Conservation (phyloP, 2,797 vertebrate species). For the Megaceryle alcyon region DNA sequence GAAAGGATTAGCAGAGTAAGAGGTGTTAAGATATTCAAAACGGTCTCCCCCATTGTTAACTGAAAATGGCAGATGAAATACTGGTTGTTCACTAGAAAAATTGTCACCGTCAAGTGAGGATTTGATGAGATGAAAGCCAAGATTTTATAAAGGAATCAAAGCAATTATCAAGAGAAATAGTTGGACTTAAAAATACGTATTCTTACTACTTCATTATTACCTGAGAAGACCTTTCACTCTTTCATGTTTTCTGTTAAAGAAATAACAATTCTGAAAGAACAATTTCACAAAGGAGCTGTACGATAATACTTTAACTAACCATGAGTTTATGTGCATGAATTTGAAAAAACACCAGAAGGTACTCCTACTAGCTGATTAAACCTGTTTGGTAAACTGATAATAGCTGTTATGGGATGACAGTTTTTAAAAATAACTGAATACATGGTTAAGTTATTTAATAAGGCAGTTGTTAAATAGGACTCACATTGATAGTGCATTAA, state of each 20-base stretch:
- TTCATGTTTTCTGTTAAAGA: not conserved
- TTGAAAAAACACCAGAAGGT: constrained; percentile 1
- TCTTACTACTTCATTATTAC: not conserved
- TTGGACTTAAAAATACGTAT: not conserved
- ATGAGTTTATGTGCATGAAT: not conserved
- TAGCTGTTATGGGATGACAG: not conserved
- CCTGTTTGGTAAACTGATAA: not conserved
- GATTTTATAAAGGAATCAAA: not conserved
- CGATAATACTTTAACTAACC: not conserved
- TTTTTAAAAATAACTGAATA: not conserved
- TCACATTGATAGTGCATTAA: not conserved
- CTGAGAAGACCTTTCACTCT: not conserved
- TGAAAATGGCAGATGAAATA: not conserved
- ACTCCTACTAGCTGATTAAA: not conserved
- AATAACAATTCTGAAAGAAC: not conserved
- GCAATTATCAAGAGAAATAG: not conserved
- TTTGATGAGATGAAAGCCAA: not conserved
- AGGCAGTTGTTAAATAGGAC: not conserved
- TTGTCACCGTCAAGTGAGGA: not conserved
- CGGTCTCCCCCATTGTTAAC: not conserved
- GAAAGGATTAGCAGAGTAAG: not conserved
- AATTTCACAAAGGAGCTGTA: not conserved
- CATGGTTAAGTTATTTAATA: not conserved
- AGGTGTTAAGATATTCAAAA: not conserved
- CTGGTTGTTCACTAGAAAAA: not conserved